Conservation (phyloP, 1,140 invertebrate genomes). For the Idris sp. region DNA sequence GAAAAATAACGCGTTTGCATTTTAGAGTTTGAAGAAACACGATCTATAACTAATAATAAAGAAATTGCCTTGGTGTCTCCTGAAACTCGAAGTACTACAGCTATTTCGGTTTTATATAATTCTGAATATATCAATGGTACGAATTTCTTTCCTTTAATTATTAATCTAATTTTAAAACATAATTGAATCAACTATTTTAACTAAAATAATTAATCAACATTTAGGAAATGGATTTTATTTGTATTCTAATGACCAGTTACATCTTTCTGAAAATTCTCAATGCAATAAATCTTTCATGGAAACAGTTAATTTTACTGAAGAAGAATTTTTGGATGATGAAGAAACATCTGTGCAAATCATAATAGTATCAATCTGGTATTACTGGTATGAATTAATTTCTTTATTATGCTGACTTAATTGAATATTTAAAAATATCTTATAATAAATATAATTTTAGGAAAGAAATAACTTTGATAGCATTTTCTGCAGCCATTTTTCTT, state of each 20-base stretch:
- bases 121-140: constrained; percentile 85
- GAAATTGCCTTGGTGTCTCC: constrained; percentile 54
- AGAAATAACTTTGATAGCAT: constrained; percentile 84
- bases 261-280: constrained; percentile 65
- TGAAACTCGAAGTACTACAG: constrained; percentile 76
- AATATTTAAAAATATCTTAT: too few species aligned
- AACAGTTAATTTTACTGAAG: constrained; percentile 22
- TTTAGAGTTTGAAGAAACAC: constrained; percentile 32
- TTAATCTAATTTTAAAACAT: constrained; percentile 22
- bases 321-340: constrained; percentile 60
- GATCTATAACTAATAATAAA: constrained; percentile 32
- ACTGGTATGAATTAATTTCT: constrained; percentile 80
- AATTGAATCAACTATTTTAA: background rate
- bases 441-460: constrained; percentile 80
- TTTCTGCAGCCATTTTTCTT: constrained; percentile 81
- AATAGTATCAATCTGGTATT: constrained; percentile 86
- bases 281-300: constrained; percentile 61
- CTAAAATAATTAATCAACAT: background rate
- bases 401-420: too few species aligned
- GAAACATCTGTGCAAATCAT: constrained; percentile 80
- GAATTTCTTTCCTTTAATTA: constrained; percentile 2
- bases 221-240: constrained; percentile 83
- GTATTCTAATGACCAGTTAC: constrained; percentile 77
- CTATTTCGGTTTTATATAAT: constrained; percentile 83
- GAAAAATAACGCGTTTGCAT: too few species aligned